phyloP scores from a whole-genome alignment of 2,797 vertebrate species.

The Pelodytes ibericus region DNA sequence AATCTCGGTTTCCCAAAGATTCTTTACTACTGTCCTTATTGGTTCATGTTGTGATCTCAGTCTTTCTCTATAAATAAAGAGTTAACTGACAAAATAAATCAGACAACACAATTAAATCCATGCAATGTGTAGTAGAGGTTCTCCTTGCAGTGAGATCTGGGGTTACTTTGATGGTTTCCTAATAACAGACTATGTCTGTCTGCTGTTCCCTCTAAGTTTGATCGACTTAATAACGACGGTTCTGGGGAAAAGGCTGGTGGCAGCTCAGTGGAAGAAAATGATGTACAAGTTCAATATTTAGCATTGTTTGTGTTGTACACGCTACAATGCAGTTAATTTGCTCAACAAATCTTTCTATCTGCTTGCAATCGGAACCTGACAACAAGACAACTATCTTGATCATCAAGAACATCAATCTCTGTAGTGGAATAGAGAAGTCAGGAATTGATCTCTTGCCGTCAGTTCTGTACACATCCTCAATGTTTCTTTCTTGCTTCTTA shows the following conservation, averaged over 20 bases:
- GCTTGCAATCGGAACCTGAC: conserved; percentile 16
- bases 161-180: background rate
- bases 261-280: conserved; percentile 23
- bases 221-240: conserved; percentile 28
- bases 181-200: conserved; percentile 4
- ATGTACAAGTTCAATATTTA: conserved; percentile 40
- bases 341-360: conserved; percentile 42
- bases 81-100: conserved; percentile 1
- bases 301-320: background rate
- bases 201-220: background rate
- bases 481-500: too few relatives aligned
- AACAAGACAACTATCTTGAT: conserved; percentile 26
- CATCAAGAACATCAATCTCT: conserved; percentile 26
- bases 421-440: conserved; percentile 2
- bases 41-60: background rate
- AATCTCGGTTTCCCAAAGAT: too few relatives aligned
- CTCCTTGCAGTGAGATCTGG: background rate
- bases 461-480: too few relatives aligned
- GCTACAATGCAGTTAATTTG: conserved; percentile 30
- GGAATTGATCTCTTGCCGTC: conserved; percentile 7
- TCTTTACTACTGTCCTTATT: too few relatives aligned
- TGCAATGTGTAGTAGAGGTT: background rate
- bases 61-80: background rate
- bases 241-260: conserved; percentile 6
- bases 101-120: background rate